Evolutionary conservation across 1,140 invertebrate species (phyloP).

Genomic region (Drosophila leontia): DNA sequence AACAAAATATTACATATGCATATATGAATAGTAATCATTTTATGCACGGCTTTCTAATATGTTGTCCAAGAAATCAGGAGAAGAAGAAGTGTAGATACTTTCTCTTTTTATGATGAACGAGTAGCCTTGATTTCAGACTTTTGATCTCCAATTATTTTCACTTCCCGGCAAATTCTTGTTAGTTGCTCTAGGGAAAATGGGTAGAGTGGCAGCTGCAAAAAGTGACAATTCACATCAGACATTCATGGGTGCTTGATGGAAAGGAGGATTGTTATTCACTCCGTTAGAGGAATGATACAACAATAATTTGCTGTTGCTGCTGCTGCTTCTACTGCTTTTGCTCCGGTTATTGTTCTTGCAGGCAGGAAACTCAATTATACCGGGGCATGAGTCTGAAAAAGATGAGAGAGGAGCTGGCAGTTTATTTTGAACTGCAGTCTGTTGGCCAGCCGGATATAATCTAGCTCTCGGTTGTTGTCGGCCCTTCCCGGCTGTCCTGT

Average conservation of each 20-base stretch:
- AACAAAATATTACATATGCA: no score
- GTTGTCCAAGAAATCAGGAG: background rate
- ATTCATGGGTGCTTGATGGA: constrained; percentile 54
- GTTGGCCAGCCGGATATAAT: constrained; percentile 16
- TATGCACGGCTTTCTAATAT: no score
- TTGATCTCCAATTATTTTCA: constrained; percentile 17
- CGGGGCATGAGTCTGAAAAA: constrained; percentile 27
- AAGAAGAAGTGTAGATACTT: background rate
- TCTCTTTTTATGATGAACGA: background rate
- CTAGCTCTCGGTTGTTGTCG: constrained; percentile 23
- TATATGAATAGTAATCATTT: no score
- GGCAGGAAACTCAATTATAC: constrained; percentile 50
- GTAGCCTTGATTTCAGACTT: background rate
- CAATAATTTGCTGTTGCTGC: constrained; percentile 34
- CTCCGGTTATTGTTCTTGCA: constrained; percentile 40
- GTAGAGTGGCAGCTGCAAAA: constrained; percentile 16
- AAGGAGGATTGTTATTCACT: constrained; percentile 19
- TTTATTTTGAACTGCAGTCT: constrained; percentile 12
- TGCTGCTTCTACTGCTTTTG: constrained; percentile 11
- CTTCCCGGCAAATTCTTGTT: constrained; percentile 38
- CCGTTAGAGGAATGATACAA: constrained; percentile 29
- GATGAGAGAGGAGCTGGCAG: constrained; percentile 25
- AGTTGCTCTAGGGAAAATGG: constrained; percentile 12
- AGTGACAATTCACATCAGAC: constrained; percentile 66
- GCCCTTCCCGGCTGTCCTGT: background rate